Conservation (phyloP, 2,797 vertebrate species). For the Apogon talboti region DNA sequence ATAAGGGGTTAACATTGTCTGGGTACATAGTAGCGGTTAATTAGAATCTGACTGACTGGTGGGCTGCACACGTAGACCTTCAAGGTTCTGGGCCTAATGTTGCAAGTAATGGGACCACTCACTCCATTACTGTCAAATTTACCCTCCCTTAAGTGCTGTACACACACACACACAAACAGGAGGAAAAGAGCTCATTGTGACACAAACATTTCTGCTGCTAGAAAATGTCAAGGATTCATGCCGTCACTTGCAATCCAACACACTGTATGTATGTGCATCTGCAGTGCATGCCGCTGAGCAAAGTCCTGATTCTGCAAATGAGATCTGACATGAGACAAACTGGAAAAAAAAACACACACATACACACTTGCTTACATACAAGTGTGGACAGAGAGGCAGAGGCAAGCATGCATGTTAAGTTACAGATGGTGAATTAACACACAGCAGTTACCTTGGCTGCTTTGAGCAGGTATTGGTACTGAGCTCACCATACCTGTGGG, state of each 20-base stretch:
- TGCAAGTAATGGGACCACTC: slow-evolving; percentile 71
- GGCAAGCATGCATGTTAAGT: slow-evolving; percentile 63
- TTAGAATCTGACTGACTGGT: slow-evolving; percentile 38
- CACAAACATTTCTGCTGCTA: slow-evolving; percentile 21
- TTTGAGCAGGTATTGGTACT: slow-evolving; percentile 80
- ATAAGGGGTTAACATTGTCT: slow-evolving; percentile 53
- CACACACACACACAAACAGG: not conserved
- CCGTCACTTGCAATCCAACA: slow-evolving; percentile 25
- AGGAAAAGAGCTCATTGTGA: slow-evolving; percentile 13
- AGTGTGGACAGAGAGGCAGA: slow-evolving; percentile 14
- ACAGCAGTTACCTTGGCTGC: slow-evolving; percentile 82
- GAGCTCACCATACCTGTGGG: slow-evolving; percentile 82
- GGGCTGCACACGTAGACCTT: slow-evolving; percentile 18
- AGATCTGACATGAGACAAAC: slow-evolving; percentile 36
- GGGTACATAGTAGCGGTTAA: slow-evolving; percentile 53
- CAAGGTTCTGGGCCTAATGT: slow-evolving; percentile 68
- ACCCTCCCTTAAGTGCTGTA: slow-evolving; percentile 41
- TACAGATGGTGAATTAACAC: slow-evolving; percentile 59
- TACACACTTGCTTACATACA: slow-evolving; percentile 12
- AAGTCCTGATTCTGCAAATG: slow-evolving; percentile 38
- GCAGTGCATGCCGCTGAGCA: slow-evolving; percentile 48
- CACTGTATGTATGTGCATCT: slow-evolving; percentile 28
- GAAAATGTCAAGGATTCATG: slow-evolving; percentile 36
- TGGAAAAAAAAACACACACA: slow-evolving; percentile 3
- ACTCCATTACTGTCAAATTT: slow-evolving; percentile 69